These are phyloP conservation scores for Mungos mungo DNA, from an alignment of 2,113 vertebrate genomes.

Conservation along the genomic window DNA sequence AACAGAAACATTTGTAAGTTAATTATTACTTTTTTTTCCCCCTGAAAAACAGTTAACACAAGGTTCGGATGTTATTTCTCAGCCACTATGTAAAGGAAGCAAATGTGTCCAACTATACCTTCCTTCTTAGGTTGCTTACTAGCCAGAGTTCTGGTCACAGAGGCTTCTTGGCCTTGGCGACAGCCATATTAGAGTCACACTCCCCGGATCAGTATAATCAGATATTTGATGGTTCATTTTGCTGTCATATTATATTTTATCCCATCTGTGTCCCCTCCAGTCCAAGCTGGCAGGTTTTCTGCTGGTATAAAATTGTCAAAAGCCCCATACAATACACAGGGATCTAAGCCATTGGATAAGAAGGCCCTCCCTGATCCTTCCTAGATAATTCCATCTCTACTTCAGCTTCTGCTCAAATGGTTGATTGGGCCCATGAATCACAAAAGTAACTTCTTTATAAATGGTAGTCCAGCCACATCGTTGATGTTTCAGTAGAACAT, in stretches of 20 bases:
- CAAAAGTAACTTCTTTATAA: neutral
- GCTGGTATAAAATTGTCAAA: neutral
- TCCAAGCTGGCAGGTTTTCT: neutral
- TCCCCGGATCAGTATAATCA: neutral
- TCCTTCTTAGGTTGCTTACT: neutral
- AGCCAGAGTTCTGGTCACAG: neutral
- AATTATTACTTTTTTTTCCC: neutral
- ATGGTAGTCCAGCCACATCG: neutral
- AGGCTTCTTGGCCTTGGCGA: neutral
- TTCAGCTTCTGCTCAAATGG: neutral
- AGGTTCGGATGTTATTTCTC: neutral
- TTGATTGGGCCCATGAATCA: neutral
- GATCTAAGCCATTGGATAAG: neutral
- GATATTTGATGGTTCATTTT: neutral
- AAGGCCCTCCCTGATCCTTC: neutral
- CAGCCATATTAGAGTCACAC: neutral
- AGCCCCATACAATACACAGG: neutral
- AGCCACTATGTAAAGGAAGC: neutral
- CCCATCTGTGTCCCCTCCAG: neutral
- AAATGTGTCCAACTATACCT: neutral
- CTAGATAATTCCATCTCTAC: neutral
- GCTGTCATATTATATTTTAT: neutral
- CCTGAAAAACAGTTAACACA: neutral
- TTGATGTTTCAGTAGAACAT: neutral
- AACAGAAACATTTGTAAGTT: conserved; percentile 83